Evolutionary conservation across 1,140 invertebrate species (phyloP), one percentile per base, ranked within the genome.

Genomic region (Dolichoris vasculosae): DNA sequence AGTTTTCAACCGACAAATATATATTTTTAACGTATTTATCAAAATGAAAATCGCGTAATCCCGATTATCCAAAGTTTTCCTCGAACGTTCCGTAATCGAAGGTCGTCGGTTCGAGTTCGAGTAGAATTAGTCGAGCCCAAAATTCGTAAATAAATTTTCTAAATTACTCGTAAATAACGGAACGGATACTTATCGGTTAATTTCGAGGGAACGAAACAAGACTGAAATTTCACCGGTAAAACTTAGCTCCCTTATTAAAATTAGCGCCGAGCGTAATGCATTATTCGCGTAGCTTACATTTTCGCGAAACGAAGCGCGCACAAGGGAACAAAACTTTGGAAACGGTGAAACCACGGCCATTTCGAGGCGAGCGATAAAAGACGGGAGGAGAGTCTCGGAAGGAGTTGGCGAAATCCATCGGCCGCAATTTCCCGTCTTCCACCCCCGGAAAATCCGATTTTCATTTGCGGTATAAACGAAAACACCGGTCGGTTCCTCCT

Each of bases 361-460:
- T 38, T 69, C 67, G 17, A 32, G 11, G 64, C 30, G 9, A 13
- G 11, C 55, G 23, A 26, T 4, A 59, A 23, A 59, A 26, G 8
- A 59, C 3, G 11, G 55, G 23, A n/a, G n/a, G n/a, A n/a, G n/a
- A n/a, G n/a, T n/a, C n/a, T n/a, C n/a, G n/a, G n/a, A n/a, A n/a
- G n/a, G n/a, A n/a, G n/a, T n/a, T n/a, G n/a, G n/a, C n/a, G n/a
- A n/a, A n/a, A n/a, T n/a, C n/a, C n/a, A n/a, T n/a, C n/a, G n/a
- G n/a, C n/a, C n/a, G 48, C 30, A 2, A 64, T 1, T 7, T 64
- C n/a, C 30, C 69, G 38, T 23, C 8, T 20, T 48, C 23, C 13
- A 46, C 9, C n/a, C 2, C 51, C 26, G 32, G 30, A 59, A 78
- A 78, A 78, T 40, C 32, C 32, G 32, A 78, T 78, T 78, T 78